phyloP scores from a whole-genome alignment of 2,888 invertebrate genomes.

The Papilio protenor region DNA sequence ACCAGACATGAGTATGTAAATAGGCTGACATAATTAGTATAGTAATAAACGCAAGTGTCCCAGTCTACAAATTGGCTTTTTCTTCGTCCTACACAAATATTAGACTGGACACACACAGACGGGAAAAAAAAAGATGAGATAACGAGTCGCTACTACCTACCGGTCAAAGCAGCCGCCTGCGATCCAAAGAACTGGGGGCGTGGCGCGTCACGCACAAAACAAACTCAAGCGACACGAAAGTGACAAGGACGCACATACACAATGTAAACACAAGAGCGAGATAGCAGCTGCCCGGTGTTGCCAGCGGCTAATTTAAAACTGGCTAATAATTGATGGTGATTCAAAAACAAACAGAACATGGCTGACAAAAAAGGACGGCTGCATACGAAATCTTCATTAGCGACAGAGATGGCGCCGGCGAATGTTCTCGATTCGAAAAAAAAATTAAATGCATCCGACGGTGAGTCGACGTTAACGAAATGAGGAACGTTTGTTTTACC shows the following conservation, averaged over 20 bases:
- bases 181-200: conserved; percentile 67
- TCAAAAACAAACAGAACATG: conserved; percentile 82
- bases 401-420: conserved; percentile 70
- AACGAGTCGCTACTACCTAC: conserved; percentile 74
- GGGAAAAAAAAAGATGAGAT: conserved; percentile 72
- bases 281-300: conserved; percentile 69
- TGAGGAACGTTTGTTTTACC: conserved; percentile 58
- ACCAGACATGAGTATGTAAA: background rate
- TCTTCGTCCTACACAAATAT: conserved; percentile 78
- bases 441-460: conserved; percentile 70
- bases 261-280: conserved; percentile 52
- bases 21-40: conserved; percentile 36
- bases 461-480: conserved; percentile 75
- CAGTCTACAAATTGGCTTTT: conserved; percentile 75
- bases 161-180: conserved; percentile 77
- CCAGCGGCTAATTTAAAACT: conserved; percentile 79
- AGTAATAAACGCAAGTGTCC: conserved; percentile 51
- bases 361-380: conserved; percentile 81
- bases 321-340: conserved; percentile 81
- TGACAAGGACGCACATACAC: conserved; percentile 63
- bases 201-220: conserved; percentile 83
- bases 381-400: conserved; percentile 78
- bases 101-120: conserved; percentile 76
- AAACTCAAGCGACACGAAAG: conserved; percentile 72
- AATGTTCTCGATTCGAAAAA: conserved; percentile 66